Evolutionary conservation across 2,113 vertebrate genomes (phyloP).

Genomic region (Epinephelus cyanopodus): DNA sequence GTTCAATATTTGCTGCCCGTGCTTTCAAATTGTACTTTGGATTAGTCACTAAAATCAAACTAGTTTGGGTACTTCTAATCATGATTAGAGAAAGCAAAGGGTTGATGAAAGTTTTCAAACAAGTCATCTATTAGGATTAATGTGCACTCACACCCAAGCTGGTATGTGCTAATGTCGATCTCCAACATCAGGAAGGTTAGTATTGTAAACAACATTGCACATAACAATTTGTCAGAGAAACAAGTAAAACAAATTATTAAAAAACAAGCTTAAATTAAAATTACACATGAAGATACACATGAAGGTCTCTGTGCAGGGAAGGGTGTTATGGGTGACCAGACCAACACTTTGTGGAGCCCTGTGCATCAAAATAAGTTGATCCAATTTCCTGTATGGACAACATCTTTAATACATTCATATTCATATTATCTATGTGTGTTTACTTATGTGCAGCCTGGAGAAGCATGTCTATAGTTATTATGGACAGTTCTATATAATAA

Average conservation of each 20-base stretch:
- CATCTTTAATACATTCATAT: background rate
- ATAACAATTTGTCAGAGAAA: slow-evolving; percentile 11
- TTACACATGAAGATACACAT: background rate
- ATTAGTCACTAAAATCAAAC: background rate
- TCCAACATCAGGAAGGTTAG: slow-evolving; percentile 19
- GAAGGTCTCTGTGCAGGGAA: background rate
- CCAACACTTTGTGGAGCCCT: no score
- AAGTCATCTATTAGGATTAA: slow-evolving; percentile 47
- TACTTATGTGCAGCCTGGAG: background rate
- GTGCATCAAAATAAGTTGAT: background rate
- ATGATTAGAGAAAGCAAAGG: slow-evolving; percentile 11
- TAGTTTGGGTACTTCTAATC: slow-evolving; percentile 10
- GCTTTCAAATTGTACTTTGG: background rate
- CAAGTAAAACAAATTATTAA: slow-evolving; percentile 9
- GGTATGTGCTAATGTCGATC: slow-evolving; percentile 8
- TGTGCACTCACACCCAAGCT: slow-evolving; percentile 16
- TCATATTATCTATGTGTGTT: background rate
- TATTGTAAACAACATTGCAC: slow-evolving; percentile 16
- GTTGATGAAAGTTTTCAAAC: slow-evolving; percentile 31
- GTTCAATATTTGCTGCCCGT: background rate
- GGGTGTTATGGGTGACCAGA: background rate
- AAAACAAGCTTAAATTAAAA: slow-evolving; percentile 9
- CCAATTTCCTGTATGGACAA: background rate
- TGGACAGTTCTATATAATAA: background rate
- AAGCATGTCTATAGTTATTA: background rate